These are phyloP conservation scores for Desmophyllum pertusum DNA, from an alignment of 92 coral and sea anemone genomes.

Conservation along the genomic window DNA sequence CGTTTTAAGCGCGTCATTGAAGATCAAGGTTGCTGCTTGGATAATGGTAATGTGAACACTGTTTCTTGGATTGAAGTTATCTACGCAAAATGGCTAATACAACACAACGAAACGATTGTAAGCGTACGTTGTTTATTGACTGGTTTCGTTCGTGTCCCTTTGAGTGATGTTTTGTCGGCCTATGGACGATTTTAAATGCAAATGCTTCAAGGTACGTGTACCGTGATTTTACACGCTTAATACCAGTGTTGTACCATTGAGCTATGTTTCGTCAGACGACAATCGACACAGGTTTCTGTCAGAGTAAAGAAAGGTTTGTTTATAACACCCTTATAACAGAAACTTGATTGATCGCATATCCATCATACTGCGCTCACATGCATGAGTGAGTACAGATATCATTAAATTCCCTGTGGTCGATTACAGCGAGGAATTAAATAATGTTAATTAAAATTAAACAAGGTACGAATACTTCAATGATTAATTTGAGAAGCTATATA, in stretches of 20 bases:
- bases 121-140: neutral
- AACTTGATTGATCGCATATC: too few species aligned
- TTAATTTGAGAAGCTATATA: too few species aligned
- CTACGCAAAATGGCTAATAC: neutral
- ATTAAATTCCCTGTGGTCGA: too few species aligned
- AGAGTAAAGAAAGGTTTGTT: neutral
- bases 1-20: neutral
- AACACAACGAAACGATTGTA: neutral
- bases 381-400: too few species aligned
- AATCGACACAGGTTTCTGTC: neutral
- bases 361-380: too few species aligned
- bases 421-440: too few species aligned
- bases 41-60: neutral
- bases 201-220: slow-evolving; percentile 6
- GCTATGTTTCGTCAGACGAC: neutral
- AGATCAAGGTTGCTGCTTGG: neutral
- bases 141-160: neutral
- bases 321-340: too few species aligned
- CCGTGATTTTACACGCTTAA: too few species aligned
- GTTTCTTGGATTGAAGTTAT: neutral
- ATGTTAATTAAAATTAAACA: too few species aligned
- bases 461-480: too few species aligned
- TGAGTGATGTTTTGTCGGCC: neutral
- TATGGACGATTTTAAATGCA: neutral
- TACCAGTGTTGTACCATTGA: neutral